Evolutionary conservation across 2,113 vertebrate species (phyloP).

Genomic region (Nannobrachium achirus): DNA sequence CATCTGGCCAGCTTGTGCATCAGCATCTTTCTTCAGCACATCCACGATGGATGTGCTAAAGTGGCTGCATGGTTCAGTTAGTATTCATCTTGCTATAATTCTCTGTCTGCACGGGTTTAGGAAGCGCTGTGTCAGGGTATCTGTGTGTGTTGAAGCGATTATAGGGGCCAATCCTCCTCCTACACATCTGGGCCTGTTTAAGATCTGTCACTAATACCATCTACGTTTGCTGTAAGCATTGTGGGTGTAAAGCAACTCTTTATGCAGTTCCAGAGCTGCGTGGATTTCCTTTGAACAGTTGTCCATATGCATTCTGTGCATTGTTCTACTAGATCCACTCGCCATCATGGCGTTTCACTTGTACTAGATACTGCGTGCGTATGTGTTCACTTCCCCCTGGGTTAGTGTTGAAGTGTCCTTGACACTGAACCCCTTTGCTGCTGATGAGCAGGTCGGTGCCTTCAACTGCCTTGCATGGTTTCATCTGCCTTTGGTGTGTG

Average conservation of each 20-base stretch:
- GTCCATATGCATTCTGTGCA: neutral
- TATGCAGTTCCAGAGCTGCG: slow-evolving; percentile 15
- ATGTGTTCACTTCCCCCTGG: slow-evolving; percentile 6
- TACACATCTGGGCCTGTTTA: slow-evolving; percentile 63
- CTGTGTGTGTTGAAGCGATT: slow-evolving; percentile 41
- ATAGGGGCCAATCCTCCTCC: slow-evolving; percentile 39
- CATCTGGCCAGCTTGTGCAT: too few relatives aligned
- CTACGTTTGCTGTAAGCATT: slow-evolving; percentile 52
- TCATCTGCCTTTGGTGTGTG: too few relatives aligned
- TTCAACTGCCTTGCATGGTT: too few relatives aligned
- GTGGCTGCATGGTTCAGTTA: slow-evolving; percentile 5
- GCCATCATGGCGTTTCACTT: too few relatives aligned
- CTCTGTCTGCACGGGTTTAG: neutral
- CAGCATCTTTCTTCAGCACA: too few relatives aligned
- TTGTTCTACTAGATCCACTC: neutral
- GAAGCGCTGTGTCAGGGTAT: slow-evolving; percentile 57
- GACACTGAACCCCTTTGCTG: too few relatives aligned
- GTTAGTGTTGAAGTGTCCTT: neutral
- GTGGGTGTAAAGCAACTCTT: neutral
- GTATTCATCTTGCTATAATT: neutral
- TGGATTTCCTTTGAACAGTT: neutral
- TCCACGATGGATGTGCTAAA: too few relatives aligned
- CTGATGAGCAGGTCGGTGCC: too few relatives aligned
- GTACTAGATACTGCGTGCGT: neutral
- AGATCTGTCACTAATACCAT: slow-evolving; percentile 47